Base-by-base conservation (phyloP, 2,888 invertebrate species). In the Gerris lacustris region DNA sequence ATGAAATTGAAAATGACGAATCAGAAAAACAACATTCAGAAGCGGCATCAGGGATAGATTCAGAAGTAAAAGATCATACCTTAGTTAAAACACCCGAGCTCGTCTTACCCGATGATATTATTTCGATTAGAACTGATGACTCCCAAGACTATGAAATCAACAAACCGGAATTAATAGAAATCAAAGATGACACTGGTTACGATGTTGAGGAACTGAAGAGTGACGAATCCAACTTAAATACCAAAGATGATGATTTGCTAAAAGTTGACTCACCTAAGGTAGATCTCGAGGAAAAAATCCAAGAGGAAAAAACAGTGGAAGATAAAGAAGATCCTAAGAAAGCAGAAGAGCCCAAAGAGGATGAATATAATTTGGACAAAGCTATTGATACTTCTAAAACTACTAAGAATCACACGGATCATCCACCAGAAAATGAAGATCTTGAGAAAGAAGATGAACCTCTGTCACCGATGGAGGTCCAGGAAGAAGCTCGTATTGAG, bases 341-440 rank as follows among this genome's bases (percentile, higher is more conserved):
- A 72, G 43, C 55, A 47, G 74, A 73, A 18, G 67, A 68, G 11
- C 63, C 72, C 11, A 73, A 73, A 69, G 72, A 73, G 5, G 75
- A 75, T 31, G 73, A 74, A 71, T 74, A 31, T 31, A 31, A 31
- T 31, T 31, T 31, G 31, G 31, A 31, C 31, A 31, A 31, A 31
- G 31, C 31, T 31, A 31, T 31, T 31, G 31, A 31, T 31, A 31
- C 31, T 31, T 31, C 31, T 31, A 31, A 31, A 31, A 31, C 1
- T 31, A 31, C 4, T 31, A 31, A 31, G 31, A 55, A 55, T 15
- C 9, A 11, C 11, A 55, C 55, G 2, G 55, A 55, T 4, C 31
- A 31, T 31, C 11, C 15, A 2, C 9, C 9, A 55, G 55, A 55
- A 55, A 11, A 9, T 11, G 15, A 9, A 11, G 55, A 55, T 11